Conservation (phyloP, 1,140 invertebrate species). For the Bombus haemorrhoidalis region DNA sequence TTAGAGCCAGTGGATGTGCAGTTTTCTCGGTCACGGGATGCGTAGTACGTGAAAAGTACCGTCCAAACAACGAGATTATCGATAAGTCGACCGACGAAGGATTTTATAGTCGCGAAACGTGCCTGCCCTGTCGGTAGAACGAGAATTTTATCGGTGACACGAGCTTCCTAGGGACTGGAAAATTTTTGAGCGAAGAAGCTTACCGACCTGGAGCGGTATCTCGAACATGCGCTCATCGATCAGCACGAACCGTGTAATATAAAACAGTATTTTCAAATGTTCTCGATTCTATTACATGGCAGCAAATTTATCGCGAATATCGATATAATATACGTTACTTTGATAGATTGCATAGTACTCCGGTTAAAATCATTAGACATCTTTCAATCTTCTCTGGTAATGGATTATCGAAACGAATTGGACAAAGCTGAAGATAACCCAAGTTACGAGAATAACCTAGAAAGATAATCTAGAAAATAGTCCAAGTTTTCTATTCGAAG, state of each 20-base stretch:
- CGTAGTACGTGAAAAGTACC: constrained; percentile 14
- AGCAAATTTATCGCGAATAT: neutral
- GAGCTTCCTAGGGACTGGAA: neutral
- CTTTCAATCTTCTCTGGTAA: neutral
- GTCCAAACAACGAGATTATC: constrained; percentile 13
- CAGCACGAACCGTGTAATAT: neutral
- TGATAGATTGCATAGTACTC: neutral
- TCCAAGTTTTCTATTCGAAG: no score
- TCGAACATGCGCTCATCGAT: neutral
- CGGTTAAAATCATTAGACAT: neutral
- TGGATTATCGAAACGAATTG: neutral
- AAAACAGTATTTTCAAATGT: neutral
- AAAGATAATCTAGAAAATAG: no score
- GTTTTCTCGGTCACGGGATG: neutral
- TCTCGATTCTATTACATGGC: neutral
- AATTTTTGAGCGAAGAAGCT: neutral
- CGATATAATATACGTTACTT: neutral
- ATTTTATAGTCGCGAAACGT: constrained; percentile 46
- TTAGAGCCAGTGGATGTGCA: constrained; percentile 1
- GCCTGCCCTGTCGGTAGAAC: neutral
- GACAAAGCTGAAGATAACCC: neutral
- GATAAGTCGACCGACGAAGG: constrained; percentile 28
- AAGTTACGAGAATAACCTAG: no score
- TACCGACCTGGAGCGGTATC: neutral
- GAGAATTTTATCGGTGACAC: constrained; percentile 35